phyloP scores from a whole-genome alignment of 2,888 invertebrate species.

The Acronicta alni region DNA sequence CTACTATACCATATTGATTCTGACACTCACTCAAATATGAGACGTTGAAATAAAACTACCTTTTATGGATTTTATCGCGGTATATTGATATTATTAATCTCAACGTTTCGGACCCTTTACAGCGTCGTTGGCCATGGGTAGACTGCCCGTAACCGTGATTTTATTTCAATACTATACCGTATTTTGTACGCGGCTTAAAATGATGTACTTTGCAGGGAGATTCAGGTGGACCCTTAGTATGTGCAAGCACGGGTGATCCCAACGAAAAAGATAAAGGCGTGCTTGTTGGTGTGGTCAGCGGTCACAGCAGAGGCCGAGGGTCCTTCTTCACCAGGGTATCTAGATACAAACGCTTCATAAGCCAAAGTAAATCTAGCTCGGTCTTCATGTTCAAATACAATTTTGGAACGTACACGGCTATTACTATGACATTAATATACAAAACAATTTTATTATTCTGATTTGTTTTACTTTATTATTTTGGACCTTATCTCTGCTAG shows the following conservation, averaged over 20 bases:
- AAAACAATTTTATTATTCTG: conserved; percentile 28
- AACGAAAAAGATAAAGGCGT: conserved; percentile 61
- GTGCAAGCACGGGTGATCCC: conserved; percentile 63
- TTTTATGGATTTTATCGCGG: no score
- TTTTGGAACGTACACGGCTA: not conserved
- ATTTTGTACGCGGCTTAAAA: no score
- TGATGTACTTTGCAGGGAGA: conserved; percentile 68
- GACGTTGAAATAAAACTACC: no score
- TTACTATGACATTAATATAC: conserved; percentile 20
- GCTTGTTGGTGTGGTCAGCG: conserved; percentile 65
- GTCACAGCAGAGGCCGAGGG: conserved; percentile 14
- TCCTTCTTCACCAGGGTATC: conserved; percentile 67
- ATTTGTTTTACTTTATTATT: conserved; percentile 27
- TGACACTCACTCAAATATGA: no score
- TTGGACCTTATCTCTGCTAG: no score
- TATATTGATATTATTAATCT: no score
- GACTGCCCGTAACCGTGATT: no score
- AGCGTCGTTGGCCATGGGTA: no score
- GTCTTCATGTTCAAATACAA: not conserved
- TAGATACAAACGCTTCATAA: conserved; percentile 37
- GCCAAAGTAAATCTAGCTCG: conserved; percentile 1
- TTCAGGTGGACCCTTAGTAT: conserved; percentile 78
- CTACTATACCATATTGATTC: no score
- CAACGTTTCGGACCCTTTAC: no score
- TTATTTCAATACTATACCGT: no score